Evolutionary conservation across 2,888 invertebrate genomes (phyloP), one percentile per base, ranked within the genome.

Genomic region (Drosophila silvestris): DNA sequence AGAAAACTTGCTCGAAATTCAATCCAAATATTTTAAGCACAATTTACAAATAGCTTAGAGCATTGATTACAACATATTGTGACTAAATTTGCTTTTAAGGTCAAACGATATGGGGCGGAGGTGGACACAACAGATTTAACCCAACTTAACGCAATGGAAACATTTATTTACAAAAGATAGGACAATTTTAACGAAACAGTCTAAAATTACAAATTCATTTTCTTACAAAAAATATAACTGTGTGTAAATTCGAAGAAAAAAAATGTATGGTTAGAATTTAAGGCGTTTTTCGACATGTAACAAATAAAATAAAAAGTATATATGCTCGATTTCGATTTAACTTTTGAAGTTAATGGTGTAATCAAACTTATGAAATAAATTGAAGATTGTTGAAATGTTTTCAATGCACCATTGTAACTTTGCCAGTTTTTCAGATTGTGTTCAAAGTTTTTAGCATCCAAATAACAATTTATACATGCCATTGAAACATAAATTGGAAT

Each of bases 71-170:
- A 62, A 44, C 12, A 50, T 37, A 1, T 53, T 50, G 32, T 51
- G 30, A 52, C 58, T 62, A 59, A 70, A 58, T 61, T 52, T 44
- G 26, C 28, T 68, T 32, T 54, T 59, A 22, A 28, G 60, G 28
- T 30, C 41, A 28, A 33, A 9, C 22, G n/a, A 14, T 33, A 14
- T 35, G 28, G 7, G 33, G 6, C 7, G 9, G 12, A 16, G 22
- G 10, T 39, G 22, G 0, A 26, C 10, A 16, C 6, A 28, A n/a
- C 1, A n/a, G 22, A 54, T 22, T 14, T 26, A 19, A 26, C 7
- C 19, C 26, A 56, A 26, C 35, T 16, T 9, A 26, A 10, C 9
- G 22, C 54, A 22, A 26, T 6, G 10, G 0, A 26, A 35, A 26
- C 5, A 16, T 37, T 56, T 37, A 10, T 37, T 37, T 26, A 19